Base-by-base conservation (phyloP, 2,888 invertebrate genomes). In the Sicus ferrugineus region DNA sequence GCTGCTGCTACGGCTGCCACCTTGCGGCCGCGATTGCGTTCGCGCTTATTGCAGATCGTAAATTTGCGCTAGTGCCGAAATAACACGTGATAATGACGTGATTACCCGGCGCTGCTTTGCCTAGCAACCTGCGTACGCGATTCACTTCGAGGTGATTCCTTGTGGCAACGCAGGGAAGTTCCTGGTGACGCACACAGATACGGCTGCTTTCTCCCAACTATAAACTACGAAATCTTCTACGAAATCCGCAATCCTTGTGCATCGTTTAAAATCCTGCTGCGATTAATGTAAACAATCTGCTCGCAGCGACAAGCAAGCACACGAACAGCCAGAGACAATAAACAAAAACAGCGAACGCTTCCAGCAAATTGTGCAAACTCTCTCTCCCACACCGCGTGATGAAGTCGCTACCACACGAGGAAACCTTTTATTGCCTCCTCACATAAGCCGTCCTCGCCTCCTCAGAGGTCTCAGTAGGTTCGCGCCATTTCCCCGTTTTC, bases 81-180 rank as follows among this genome's bases (percentile, higher is more conserved):
- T 77, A 79, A 79, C 80, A 81, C 77, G 82, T 81, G 77, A 81
- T 81, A 81, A 81, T 81, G 79, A 79, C 79, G 80, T 80, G 79
- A 79, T 81, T 81, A 79, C 78, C 74, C 72, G 34, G 46, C 59
- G 30, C 23, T 31, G 30, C 5, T 59, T 48, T 58, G 1, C 46
- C 58, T 19, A 58, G 46, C n/a, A 31, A 66, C 56, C 38, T 14
- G 30, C 26, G 38, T 14, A n/a, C 19, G 28, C 38, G 59, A 19
- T 38, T 31, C 3, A 46, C 46, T 19, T 48, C 28, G 48, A 48
- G 59, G 50, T 50, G 50, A 54, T 54, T 46, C n/a, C 46, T 46
- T 28, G 23, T 23, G 26, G 54, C 2, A 23, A 23, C 26, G 23
- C 23, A 19, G 6, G n/a, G n/a, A 2, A 19, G 14, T 9, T 38